Percentiles rank a stretch among this genome's conserved stretches.
These are phyloP conservation scores for Yponomeuta cagnagella DNA, from an alignment of 2,888 invertebrate genomes.

Conservation along the genomic window DNA sequence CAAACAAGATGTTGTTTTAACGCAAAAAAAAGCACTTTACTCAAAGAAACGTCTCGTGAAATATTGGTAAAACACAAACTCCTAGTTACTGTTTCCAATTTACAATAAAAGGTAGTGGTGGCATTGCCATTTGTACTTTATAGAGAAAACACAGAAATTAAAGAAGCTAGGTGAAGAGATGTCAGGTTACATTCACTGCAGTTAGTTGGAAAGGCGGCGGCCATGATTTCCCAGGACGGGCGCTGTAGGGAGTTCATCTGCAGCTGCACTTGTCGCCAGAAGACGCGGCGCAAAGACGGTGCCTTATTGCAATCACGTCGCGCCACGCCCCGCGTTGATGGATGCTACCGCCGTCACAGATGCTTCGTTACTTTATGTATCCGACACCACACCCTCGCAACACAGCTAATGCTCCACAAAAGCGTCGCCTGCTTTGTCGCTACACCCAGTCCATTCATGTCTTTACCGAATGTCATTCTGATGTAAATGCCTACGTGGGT, in stretches of 20 bases:
- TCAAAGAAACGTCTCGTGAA: no score
- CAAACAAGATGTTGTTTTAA: no score
- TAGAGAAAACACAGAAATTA: background rate
- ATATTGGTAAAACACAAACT: no score
- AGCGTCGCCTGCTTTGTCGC: slow-evolving; percentile 1
- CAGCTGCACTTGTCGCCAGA: background rate
- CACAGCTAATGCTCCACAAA: background rate
- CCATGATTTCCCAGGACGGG: slow-evolving; percentile 66
- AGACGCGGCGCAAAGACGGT: background rate
- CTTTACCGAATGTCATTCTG: background rate
- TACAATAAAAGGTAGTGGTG: background rate
- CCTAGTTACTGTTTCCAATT: no score
- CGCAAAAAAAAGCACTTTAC: no score
- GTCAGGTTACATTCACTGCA: slow-evolving; percentile 32
- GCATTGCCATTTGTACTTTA: background rate
- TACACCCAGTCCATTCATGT: slow-evolving; percentile 1
- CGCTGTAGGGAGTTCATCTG: slow-evolving; percentile 43
- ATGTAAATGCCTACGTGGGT: background rate
- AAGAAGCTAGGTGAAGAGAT: slow-evolving; percentile 6
- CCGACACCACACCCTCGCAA: background rate
- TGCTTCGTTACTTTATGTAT: slow-evolving; percentile 12
- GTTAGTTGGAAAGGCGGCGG: slow-evolving; percentile 32
- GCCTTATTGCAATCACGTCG: slow-evolving; percentile 18
- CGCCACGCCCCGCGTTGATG: slow-evolving; percentile 3
- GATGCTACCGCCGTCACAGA: slow-evolving; percentile 5